Percentiles rank a stretch among this genome's conserved stretches.
Conservation (phyloP, 2,797 vertebrate genomes). For the Oryzias sinensis region DNA sequence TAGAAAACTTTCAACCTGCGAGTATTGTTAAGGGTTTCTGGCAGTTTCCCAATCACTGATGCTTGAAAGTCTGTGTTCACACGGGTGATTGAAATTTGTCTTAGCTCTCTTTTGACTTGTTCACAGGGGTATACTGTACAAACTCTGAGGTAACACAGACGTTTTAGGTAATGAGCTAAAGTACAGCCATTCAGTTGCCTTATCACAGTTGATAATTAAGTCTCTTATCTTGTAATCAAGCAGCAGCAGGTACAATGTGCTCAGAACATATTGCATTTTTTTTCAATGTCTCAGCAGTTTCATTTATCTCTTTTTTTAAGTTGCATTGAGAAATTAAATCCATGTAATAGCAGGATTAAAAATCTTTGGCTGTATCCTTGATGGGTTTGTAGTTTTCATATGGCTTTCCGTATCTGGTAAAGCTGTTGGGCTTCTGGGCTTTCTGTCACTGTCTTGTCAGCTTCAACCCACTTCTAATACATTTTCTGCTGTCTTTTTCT, state of each 20-base stretch:
- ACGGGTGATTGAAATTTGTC: slow-evolving; percentile 38
- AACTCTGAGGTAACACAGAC: slow-evolving; percentile 43
- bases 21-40: no score
- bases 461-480: slow-evolving; percentile 49
- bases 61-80: slow-evolving; percentile 22
- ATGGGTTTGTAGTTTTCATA: slow-evolving; percentile 40
- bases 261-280: slow-evolving; percentile 38
- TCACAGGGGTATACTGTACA: slow-evolving; percentile 11
- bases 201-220: slow-evolving; percentile 71
- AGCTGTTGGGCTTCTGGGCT: slow-evolving; percentile 65
- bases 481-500: slow-evolving; percentile 14
- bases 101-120: slow-evolving; percentile 28
- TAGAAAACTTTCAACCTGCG: no score
- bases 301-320: not conserved
- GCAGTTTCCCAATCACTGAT: no score
- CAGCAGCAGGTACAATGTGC: slow-evolving; percentile 52
- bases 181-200: slow-evolving; percentile 54
- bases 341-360: slow-evolving; percentile 32
- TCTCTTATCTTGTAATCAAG: slow-evolving; percentile 69
- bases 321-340: not conserved
- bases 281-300: slow-evolving; percentile 8
- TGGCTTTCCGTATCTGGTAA: slow-evolving; percentile 53
- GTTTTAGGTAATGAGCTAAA: slow-evolving; percentile 59
- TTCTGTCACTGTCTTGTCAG: slow-evolving; percentile 42
- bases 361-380: slow-evolving; percentile 43